Conservation (phyloP, 1,140 invertebrate genomes). For the Temnothorax longispinosus region DNA sequence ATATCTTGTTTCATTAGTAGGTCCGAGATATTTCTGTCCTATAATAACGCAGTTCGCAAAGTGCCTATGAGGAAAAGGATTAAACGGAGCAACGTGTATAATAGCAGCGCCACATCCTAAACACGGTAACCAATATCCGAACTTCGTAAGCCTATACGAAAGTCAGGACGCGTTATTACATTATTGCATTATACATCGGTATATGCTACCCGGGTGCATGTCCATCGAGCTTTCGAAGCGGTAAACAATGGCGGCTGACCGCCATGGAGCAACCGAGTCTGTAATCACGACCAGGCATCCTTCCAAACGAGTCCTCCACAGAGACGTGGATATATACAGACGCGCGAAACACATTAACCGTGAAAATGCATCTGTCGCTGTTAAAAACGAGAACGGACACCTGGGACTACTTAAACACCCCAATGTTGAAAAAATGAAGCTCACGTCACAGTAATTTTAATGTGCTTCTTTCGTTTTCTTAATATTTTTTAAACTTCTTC, state of each 20-base stretch:
- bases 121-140: constrained; percentile 59
- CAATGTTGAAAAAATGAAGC: too few species aligned
- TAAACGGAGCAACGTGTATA: constrained; percentile 47
- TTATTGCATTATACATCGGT: constrained; percentile 55
- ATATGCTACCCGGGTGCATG: constrained; percentile 43
- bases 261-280: constrained; percentile 52
- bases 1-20: background rate
- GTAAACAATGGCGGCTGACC: constrained; percentile 50
- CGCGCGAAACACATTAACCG: background rate
- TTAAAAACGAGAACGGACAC: background rate
- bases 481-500: too few species aligned
- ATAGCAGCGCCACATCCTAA: constrained; percentile 21
- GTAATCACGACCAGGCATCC: constrained; percentile 60
- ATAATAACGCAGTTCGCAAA: constrained; percentile 35
- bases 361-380: background rate
- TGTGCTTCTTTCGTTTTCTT: too few species aligned
- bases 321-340: background rate
- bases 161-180: constrained; percentile 55
- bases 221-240: constrained; percentile 42
- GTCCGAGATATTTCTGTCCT: background rate
- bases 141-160: constrained; percentile 48
- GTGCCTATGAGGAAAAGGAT: constrained; percentile 48
- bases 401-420: too few species aligned
- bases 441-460: too few species aligned
- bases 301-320: constrained; percentile 51